Evolutionary conservation across 2,113 vertebrate species (phyloP), one percentile per base, ranked within the genome.

Genomic region (Suncus etruscus): DNA sequence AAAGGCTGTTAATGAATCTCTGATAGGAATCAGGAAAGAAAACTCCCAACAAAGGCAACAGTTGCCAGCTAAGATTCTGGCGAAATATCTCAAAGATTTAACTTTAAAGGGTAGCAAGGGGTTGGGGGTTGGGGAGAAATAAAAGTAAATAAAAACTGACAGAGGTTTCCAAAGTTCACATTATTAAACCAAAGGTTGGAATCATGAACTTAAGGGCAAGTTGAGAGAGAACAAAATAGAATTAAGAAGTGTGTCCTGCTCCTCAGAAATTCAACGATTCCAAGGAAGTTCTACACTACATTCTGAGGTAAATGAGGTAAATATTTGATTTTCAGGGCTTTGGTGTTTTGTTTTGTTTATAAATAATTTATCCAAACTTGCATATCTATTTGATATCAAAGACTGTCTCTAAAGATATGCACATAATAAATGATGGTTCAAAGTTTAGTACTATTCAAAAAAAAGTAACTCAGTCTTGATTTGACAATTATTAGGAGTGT

Each of bases 321-420:
- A 31, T 31, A 86, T 45, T 79, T 68, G 24, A 86, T 63, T 89
- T 50, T 89, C 39, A 74, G 6, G 8, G 29, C 29, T 83, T 48
- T 85, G 8, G 16, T 76, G 86, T 90, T 65, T 47, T 54, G 82
- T 11, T 24, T 76, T 90, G 87, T 10, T 47, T 79, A 47, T 79
- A 88, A 58, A 74, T 16, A 11, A 65, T 88, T 83, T 15, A 69
- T 32, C 58, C 48, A 89, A 93, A 85, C 65, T 11, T 63, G n/a
- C 29, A 91, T 15, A 65, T 8, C 20, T 94, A 9, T 14, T 65
- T 72, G 69, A 7, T 87, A 91, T 50, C 18, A 89, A 90, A 50
- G 32, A 84, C 27, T 91, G 70, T 31, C 89, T 84, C 74, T 89
- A 83, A 86, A 86, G 63, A 16, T 50, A 82, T 22, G 20, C 7